Percentiles rank a stretch among this genome's conserved stretches.
Evolutionary conservation across 1,140 invertebrate genomes (phyloP).

Genomic region (Drosophila busckii): DNA sequence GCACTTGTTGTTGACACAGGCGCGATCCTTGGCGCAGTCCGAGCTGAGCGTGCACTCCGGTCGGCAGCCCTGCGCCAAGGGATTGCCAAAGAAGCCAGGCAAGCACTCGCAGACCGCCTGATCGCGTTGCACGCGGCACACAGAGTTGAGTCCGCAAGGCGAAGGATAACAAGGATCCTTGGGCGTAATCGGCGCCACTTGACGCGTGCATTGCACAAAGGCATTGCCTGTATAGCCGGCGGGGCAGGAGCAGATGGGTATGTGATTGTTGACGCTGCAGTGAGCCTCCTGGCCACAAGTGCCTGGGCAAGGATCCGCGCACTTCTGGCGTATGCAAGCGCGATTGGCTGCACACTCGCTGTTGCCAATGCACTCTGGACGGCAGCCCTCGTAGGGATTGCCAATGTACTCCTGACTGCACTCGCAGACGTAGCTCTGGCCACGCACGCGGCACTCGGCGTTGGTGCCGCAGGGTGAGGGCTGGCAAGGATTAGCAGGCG

Average conservation of each 20-base stretch:
- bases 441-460: conserved; percentile 80
- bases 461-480: conserved; percentile 83
- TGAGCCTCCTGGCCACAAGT: conserved; percentile 82
- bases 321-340: conserved; percentile 82
- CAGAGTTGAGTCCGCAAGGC: conserved; percentile 86
- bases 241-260: conserved; percentile 84
- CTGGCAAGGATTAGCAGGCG: conserved; percentile 80
- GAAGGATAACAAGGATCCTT: conserved; percentile 85
- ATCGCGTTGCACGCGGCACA: conserved; percentile 82
- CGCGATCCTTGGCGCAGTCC: conserved; percentile 87
- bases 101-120: conserved; percentile 85
- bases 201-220: conserved; percentile 80
- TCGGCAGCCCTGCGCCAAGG: conserved; percentile 85
- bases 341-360: conserved; percentile 81
- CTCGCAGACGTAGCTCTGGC: conserved; percentile 78
- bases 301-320: conserved; percentile 82
- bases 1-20: conserved; percentile 89
- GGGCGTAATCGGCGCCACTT: conserved; percentile 76
- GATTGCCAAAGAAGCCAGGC: conserved; percentile 88
- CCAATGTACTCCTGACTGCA: conserved; percentile 81
- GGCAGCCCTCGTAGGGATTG: conserved; percentile 81
- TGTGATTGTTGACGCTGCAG: conserved; percentile 84
- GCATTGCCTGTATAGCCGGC: conserved; percentile 85
- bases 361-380: conserved; percentile 83
- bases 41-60: conserved; percentile 89